A percentile compares a stretch with the other conserved stretches of the same genome.
Conservation (phyloP, 2,797 vertebrate species). For the Hirundo rustica region DNA sequence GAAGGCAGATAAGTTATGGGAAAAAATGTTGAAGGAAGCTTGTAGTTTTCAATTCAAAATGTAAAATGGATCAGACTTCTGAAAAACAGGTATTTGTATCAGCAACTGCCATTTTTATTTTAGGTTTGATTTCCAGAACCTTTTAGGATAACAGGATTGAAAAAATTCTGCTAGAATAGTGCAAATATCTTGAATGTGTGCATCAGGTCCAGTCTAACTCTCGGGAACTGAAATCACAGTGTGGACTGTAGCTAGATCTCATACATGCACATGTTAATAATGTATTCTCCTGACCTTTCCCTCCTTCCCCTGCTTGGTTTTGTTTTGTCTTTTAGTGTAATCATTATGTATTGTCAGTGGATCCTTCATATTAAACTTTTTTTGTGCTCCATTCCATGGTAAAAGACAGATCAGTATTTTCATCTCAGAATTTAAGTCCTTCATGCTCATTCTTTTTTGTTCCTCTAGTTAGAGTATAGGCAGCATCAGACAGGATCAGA, state of each 20-base stretch:
- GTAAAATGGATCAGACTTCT: neutral
- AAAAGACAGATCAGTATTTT: neutral
- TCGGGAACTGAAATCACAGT: neutral
- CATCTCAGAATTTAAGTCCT: neutral
- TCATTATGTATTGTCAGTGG: neutral
- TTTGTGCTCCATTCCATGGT: neutral
- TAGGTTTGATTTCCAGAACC: neutral
- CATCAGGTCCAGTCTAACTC: neutral
- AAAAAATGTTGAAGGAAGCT: neutral
- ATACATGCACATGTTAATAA: neutral
- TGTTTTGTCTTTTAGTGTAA: neutral
- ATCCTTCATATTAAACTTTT: neutral
- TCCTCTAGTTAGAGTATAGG: neutral
- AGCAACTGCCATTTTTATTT: neutral
- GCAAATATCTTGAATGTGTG: neutral
- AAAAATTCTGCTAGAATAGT: neutral
- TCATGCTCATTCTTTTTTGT: neutral
- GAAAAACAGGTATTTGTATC: neutral
- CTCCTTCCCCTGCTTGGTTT: neutral
- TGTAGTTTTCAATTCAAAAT: neutral
- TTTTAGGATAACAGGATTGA: neutral
- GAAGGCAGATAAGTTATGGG: neutral
- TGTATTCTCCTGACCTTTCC: neutral
- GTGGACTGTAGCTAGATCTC: neutral
- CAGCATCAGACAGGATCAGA: neutral